These are phyloP conservation scores for Nymphalis io DNA, from an alignment of 1,140 invertebrate genomes.

Conservation along the genomic window DNA sequence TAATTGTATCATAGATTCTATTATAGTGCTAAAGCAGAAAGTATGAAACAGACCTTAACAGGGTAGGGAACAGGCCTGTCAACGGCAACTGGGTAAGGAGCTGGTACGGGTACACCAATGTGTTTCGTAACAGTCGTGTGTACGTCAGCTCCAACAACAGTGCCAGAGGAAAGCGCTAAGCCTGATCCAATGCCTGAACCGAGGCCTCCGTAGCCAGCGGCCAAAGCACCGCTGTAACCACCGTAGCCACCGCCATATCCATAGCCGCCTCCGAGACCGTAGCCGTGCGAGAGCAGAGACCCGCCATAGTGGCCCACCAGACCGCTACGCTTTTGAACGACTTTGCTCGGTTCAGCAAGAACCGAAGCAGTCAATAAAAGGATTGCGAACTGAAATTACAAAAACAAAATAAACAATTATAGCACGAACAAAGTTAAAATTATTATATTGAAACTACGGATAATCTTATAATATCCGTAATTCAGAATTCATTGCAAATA, in stretches of 20 bases:
- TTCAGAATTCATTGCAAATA: too few relatives aligned
- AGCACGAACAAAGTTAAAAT: too few relatives aligned
- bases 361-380: conserved; percentile 62
- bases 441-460: too few relatives aligned
- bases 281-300: conserved; percentile 43
- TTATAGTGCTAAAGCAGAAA: neutral
- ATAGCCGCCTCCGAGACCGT: conserved; percentile 33
- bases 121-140: conserved; percentile 78
- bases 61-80: conserved; percentile 70
- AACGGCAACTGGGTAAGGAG: conserved; percentile 73
- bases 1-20: too few relatives aligned
- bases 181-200: conserved; percentile 34
- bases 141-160: conserved; percentile 70
- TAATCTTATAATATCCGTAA: too few relatives aligned
- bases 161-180: conserved; percentile 35
- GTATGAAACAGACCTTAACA: conserved; percentile 56
- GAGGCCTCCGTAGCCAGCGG: conserved; percentile 27
- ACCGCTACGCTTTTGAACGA: conserved; percentile 72
- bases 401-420: conserved; percentile 4
- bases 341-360: conserved; percentile 71
- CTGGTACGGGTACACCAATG: conserved; percentile 72
- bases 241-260: conserved; percentile 25
- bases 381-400: conserved; percentile 58
- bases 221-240: conserved; percentile 22
- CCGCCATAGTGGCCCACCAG: conserved; percentile 64